Evolutionary conservation across 2,113 vertebrate species (phyloP), one percentile per base, ranked within the genome.

Genomic region (Neodon shergylaensis): DNA sequence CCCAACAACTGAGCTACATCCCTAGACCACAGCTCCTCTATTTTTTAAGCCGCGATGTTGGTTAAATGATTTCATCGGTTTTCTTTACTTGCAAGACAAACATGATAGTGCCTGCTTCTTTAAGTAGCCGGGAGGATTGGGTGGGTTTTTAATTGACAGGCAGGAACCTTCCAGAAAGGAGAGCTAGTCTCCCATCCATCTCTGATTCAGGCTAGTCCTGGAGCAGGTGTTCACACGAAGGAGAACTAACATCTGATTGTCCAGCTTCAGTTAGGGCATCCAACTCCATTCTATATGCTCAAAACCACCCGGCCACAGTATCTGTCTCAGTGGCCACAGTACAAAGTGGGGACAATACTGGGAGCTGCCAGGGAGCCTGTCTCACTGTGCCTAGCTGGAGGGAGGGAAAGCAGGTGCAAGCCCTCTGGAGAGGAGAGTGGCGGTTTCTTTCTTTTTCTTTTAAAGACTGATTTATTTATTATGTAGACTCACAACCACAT

Each of bases 21-120:
- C 31, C 65, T 36, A 24, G 44, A 12, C 28, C 61, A 47, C 13
- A 31, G 28, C 21, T 3, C 31, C 87, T 91, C 54, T 6, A 0
- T 61, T 94, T 58, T 77, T 79, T 16, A 65, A 76, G 63, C 33
- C 31, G 11, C 66, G 49, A 24, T 54, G 36, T 47, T 68, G 4
- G 16, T 42, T 73, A 76, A 83, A 8, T 85, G 24, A 44, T 14
- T 90, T 78, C 61, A 79, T 83, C 65, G 58, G n/a, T 58, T 79
- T 97, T 94, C 49, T n/a, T 91, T 88, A 47, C 54, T 65, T 95
- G 63, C 42, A 68, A 95, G 90, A 77, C 36, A 73, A 58, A 39
- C 54, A 90, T 88, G 24, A 61, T 24, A 72, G 49, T 54, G 47
- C 12, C 68, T 83, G 76, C 17, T 78, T 83, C 63, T 79, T 44